These are phyloP conservation scores for Virgularia gustaviana DNA, from an alignment of 92 coral and sea anemone species.

Conservation along the genomic window DNA sequence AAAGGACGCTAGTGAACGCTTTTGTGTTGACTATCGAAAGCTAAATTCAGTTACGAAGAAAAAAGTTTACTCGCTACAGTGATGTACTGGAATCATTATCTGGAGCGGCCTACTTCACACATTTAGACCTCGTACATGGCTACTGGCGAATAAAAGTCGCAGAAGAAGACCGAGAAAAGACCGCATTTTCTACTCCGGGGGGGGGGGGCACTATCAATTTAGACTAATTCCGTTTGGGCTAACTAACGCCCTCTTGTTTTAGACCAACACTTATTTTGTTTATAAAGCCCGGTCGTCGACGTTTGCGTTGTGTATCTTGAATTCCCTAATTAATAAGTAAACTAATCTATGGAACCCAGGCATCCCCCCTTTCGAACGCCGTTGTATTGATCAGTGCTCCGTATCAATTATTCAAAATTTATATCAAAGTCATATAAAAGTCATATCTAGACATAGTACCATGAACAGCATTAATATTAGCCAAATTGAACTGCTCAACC, in stretches of 20 bases:
- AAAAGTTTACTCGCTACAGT: slow-evolving; percentile 18
- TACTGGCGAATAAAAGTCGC: slow-evolving; percentile 30
- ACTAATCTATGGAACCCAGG: no score
- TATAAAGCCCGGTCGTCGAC: no score
- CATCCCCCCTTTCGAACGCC: no score
- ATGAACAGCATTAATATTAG: no score
- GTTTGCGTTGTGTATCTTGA: no score
- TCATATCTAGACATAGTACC: no score
- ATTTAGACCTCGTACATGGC: slow-evolving; percentile 4
- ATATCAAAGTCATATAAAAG: no score
- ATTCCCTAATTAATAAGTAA: no score
- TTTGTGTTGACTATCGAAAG: slow-evolving; percentile 29
- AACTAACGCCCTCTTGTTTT: not conserved
- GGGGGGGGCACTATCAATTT: slow-evolving; percentile 27
- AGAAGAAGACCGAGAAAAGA: slow-evolving; percentile 15
- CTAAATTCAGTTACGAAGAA: slow-evolving; percentile 18
- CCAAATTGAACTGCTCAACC: no score
- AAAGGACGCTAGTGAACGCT: slow-evolving; percentile 18
- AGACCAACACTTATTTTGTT: no score
- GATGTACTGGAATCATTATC: slow-evolving; percentile 10
- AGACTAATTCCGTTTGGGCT: slow-evolving; percentile 27
- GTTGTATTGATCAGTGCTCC: no score
- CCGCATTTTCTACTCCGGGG: slow-evolving; percentile 16
- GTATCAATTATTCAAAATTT: no score
- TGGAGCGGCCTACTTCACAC: not conserved